These are phyloP conservation scores for Astatoreochromis straeleni DNA, from an alignment of 2,113 vertebrate species.

Conservation along the genomic window DNA sequence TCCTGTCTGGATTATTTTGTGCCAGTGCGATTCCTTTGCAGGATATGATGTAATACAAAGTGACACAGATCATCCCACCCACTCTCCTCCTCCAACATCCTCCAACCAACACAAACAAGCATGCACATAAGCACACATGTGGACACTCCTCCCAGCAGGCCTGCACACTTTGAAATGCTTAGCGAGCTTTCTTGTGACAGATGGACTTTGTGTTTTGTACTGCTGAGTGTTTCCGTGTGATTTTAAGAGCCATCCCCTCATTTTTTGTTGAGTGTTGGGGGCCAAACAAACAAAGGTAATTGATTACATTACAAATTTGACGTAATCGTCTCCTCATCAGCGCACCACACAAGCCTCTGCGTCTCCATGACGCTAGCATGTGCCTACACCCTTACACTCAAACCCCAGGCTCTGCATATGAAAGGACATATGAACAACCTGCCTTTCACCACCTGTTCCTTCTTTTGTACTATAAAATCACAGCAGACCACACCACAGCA, in stretches of 20 bases:
- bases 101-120: background rate
- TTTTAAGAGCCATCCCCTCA: background rate
- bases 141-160: slow-evolving; percentile 3
- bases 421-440: background rate
- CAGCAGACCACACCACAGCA: background rate
- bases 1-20: background rate
- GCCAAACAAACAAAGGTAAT: background rate
- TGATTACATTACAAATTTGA: background rate
- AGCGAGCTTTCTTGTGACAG: slow-evolving; percentile 39
- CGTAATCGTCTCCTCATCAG: background rate
- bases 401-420: background rate
- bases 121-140: background rate
- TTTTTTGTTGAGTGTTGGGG: background rate
- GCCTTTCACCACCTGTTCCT: slow-evolving; percentile 26
- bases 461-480: background rate
- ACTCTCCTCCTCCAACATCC: background rate
- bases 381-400: background rate
- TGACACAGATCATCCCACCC: background rate
- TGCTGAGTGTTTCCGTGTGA: background rate
- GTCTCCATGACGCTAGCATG: background rate
- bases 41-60: slow-evolving; percentile 25
- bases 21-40: slow-evolving; percentile 15
- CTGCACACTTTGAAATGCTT: slow-evolving; percentile 14
- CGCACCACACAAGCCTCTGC: background rate
- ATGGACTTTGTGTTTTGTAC: background rate